A percentile compares a stretch with the other conserved stretches of the same genome.
These are phyloP conservation scores for Intellagama lesueurii DNA, from an alignment of 2,797 vertebrate species.

Conservation along the genomic window DNA sequence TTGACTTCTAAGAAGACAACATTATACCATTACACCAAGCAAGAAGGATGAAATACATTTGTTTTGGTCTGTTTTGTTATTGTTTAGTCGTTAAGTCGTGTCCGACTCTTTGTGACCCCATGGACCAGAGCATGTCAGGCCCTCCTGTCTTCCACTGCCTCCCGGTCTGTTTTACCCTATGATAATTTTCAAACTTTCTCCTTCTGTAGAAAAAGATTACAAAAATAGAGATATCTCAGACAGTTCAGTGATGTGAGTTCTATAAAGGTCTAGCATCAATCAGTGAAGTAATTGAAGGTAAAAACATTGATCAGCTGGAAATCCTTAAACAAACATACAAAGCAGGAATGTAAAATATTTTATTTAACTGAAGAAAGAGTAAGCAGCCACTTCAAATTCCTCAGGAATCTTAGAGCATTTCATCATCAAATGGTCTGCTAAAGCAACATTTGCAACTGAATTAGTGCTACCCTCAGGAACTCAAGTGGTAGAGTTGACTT, in stretches of 20 bases:
- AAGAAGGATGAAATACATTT: not conserved
- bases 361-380: conserved; percentile 81
- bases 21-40: not conserved
- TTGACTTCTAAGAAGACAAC: not conserved
- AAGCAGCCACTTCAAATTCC: conserved; percentile 78
- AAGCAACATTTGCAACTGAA: conserved; percentile 60
- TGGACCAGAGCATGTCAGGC: too few species aligned
- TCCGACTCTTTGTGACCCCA: too few species aligned
- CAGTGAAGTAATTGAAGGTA: not conserved
- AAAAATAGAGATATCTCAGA: not conserved
- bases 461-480: conserved; percentile 42
- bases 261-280: not conserved
- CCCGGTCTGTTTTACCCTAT: not conserved
- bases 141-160: too few species aligned
- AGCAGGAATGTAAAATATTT: conserved; percentile 79
- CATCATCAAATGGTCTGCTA: conserved; percentile 67
- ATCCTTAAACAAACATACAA: conserved; percentile 65
- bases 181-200: not conserved
- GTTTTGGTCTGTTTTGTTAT: not conserved
- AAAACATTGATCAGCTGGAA: not conserved
- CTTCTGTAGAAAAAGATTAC: not conserved
- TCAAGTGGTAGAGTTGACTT: conserved; percentile 22
- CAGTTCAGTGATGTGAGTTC: not conserved
- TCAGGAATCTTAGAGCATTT: conserved; percentile 79
- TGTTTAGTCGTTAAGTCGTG: too few species aligned